Evolutionary conservation across 2,113 vertebrate genomes (phyloP).

Genomic region (Arenaria interpres): DNA sequence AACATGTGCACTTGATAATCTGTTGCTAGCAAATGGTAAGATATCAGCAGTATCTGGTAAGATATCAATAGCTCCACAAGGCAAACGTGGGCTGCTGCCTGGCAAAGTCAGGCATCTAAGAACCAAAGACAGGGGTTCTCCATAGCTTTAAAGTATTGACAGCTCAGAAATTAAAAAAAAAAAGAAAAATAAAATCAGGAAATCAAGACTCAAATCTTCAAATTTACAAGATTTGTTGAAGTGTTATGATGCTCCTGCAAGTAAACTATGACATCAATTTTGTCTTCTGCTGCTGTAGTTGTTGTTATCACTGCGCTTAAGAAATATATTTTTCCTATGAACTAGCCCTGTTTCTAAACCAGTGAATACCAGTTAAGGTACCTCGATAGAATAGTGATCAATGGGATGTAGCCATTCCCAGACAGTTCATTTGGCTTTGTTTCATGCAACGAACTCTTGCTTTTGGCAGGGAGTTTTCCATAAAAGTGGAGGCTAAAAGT

Average conservation of each 20-base stretch:
- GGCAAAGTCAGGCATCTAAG: not conserved
- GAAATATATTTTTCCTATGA: not conserved
- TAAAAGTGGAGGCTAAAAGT: not conserved
- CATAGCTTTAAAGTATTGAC: not conserved
- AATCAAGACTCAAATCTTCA: not conserved
- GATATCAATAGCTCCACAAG: not conserved
- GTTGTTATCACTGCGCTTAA: not conserved
- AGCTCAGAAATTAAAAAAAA: not conserved
- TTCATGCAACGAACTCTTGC: not conserved
- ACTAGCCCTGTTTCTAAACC: not conserved
- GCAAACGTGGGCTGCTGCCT: not conserved
- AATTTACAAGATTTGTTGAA: not conserved
- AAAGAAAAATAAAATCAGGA: not conserved
- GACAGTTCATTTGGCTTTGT: not conserved
- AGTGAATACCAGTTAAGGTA: not conserved
- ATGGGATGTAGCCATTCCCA: not conserved
- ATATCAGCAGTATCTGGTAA: not conserved
- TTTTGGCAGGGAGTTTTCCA: not conserved
- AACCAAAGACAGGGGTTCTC: not conserved
- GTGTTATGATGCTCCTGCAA: not conserved
- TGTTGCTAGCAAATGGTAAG: not conserved
- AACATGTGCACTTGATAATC: not conserved
- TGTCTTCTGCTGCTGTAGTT: not conserved
- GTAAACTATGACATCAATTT: not conserved
- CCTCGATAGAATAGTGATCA: not conserved